These are phyloP conservation scores for Bradysia coprophila DNA, from an alignment of 1,140 invertebrate species.

Conservation along the genomic window DNA sequence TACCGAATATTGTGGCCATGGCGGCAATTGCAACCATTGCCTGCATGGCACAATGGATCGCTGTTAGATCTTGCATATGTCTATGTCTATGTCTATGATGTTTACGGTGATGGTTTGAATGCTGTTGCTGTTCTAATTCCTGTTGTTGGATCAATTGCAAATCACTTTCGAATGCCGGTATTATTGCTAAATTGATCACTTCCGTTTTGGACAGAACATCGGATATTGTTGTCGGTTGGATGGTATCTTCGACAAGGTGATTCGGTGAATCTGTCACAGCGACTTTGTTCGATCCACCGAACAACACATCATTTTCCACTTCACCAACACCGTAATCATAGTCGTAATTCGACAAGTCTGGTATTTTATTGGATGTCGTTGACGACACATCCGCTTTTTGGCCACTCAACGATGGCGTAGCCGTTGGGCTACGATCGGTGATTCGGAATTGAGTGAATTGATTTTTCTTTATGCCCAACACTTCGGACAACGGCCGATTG, in stretches of 20 bases:
- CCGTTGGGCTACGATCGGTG: slow-evolving; percentile 5
- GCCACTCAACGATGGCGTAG: background rate
- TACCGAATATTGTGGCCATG: slow-evolving; percentile 21
- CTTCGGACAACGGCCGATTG: slow-evolving; percentile 22
- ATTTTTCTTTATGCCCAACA: slow-evolving; percentile 23
- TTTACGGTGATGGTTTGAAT: slow-evolving; percentile 9
- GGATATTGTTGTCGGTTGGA: slow-evolving; percentile 3
- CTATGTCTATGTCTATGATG: slow-evolving; percentile 17
- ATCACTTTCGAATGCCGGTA: slow-evolving; percentile 18
- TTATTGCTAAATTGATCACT: slow-evolving; percentile 22
- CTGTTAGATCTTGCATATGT: slow-evolving; percentile 19
- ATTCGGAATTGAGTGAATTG: slow-evolving; percentile 23
- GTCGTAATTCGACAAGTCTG: background rate
- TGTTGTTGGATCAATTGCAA: background rate
- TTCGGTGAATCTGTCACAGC: slow-evolving; percentile 4
- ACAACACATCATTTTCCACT: background rate
- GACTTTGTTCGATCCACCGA: slow-evolving; percentile 5
- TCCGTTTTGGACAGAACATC: slow-evolving; percentile 21
- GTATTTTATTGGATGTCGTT: background rate
- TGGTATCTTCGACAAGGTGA: background rate
- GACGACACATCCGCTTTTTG: background rate
- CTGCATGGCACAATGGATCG: slow-evolving; percentile 24
- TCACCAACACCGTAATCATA: background rate
- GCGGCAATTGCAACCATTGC: slow-evolving; percentile 24
- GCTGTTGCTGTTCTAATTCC: slow-evolving; percentile 3